Base-by-base conservation (phyloP, 2,888 invertebrate species). In the Phalangium opilio region DNA sequence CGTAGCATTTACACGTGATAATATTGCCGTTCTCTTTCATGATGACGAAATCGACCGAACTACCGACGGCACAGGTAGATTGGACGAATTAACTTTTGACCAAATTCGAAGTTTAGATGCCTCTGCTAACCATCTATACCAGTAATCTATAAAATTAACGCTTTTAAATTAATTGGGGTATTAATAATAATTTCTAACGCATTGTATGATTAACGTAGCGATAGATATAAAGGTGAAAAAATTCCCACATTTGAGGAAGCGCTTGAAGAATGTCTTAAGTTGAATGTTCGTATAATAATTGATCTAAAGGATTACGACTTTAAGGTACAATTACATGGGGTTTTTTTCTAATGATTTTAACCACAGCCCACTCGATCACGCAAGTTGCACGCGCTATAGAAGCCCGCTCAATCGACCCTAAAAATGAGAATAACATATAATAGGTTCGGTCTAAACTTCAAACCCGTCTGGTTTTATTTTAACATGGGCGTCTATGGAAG, bases 1-100 rank as follows among this genome's bases (percentile, higher is more conserved):
- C 63, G 72, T 87, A 7, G 67, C 75, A 14, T 68, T 83, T 21
- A 81, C 82, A 0, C 73, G 72, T 52, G 86, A 87, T 62, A 77
- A 77, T 21, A 73, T 81, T 47, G 75, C 84, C 15, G 72, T 87
- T 38, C 63, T 84, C 14, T 76, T 84, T 47, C 86, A 86, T 60
- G 86, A 87, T 62, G 65, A 70, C 49, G 78, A 76, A 1, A 65
- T 83, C 47, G 77, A 82, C 60, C 66, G 83, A 56, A 70, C 83
- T 55, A 72, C 76, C 3, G 71, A 74, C 53, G 67, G 67, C n/a
- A 59, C 62, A 35, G 68, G 75, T 1, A 63, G 68, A 27, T 66
- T 84, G 1, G 65, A 63, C 7, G 63, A 73, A 1, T 70, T 76
- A 62, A 76, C 75, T 18, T 81, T 76, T 74, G 73, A 75, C 1